Percentiles rank a stretch among this genome's conserved stretches.
These are phyloP conservation scores for Syngnathus floridae DNA, from an alignment of 2,113 vertebrate genomes.

Conservation along the genomic window DNA sequence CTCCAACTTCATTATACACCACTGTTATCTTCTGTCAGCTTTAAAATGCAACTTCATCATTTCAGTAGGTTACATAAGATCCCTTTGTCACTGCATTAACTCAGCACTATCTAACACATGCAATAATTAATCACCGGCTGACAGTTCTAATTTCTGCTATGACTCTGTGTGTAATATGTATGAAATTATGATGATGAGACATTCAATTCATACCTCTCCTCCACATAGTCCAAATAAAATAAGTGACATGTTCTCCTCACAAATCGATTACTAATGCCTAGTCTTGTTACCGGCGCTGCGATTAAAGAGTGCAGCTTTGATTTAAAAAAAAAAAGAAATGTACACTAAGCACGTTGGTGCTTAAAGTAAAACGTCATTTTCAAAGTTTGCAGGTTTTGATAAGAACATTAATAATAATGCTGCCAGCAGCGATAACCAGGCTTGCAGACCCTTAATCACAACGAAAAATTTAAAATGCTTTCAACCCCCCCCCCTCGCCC, in stretches of 20 bases:
- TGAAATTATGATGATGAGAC: conserved; percentile 54
- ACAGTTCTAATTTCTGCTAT: conserved; percentile 20
- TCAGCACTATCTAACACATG: conserved; percentile 26
- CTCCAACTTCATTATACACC: neutral
- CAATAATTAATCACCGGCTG: conserved; percentile 50
- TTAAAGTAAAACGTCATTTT: conserved; percentile 30
- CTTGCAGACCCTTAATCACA: neutral
- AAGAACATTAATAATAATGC: neutral
- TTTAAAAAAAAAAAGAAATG: neutral
- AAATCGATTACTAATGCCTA: conserved; percentile 50
- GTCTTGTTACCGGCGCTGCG: conserved; percentile 11
- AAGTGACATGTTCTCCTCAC: conserved; percentile 31
- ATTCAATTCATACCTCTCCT: conserved; percentile 42
- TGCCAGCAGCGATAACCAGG: neutral
- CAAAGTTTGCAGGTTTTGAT: conserved; percentile 11
- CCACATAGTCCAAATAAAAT: conserved; percentile 60
- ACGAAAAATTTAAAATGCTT: neutral
- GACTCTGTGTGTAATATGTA: conserved; percentile 38
- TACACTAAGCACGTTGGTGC: conserved; percentile 7
- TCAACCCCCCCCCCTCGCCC: too few relatives aligned
- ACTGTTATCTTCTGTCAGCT: conserved; percentile 20
- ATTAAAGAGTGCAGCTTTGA: conserved; percentile 12
- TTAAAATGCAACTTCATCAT: conserved; percentile 27
- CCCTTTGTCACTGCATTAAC: conserved; percentile 31
- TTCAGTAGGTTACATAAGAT: neutral